phyloP scores from a whole-genome alignment of 2,113 vertebrate species.

The Archocentrus centrarchus region DNA sequence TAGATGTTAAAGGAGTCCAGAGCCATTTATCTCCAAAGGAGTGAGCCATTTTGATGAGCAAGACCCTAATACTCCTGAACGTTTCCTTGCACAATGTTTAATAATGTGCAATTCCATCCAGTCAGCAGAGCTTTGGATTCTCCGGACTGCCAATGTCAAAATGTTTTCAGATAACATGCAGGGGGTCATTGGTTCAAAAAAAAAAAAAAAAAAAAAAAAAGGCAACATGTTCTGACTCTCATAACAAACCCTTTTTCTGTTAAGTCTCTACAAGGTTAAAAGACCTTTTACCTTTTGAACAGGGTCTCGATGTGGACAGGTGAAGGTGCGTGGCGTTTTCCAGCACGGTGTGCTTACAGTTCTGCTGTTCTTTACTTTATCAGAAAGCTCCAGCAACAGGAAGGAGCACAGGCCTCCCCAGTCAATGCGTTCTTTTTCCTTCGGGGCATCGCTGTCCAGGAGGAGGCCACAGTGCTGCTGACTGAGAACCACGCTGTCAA shows the following conservation, averaged over 20 bases:
- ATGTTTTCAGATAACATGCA: conserved; percentile 40
- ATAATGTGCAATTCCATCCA: conserved; percentile 57
- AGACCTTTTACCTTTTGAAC: conserved; percentile 80
- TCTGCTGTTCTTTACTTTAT: conserved; percentile 80
- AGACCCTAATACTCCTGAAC: conserved; percentile 55
- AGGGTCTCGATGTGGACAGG: conserved; percentile 81
- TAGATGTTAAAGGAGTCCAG: conserved; percentile 65
- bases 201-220: accelerated
- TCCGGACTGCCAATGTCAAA: conserved; percentile 43
- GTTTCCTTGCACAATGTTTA: conserved; percentile 62
- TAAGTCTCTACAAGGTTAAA: not conserved
- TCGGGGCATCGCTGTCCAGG: conserved; percentile 80
- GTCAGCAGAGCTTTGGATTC: conserved; percentile 63
- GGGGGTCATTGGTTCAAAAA: conserved; percentile 15
- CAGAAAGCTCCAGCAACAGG: conserved; percentile 81
- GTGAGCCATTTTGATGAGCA: conserved; percentile 71
- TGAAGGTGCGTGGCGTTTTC: conserved; percentile 79
- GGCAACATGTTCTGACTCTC: not conserved
- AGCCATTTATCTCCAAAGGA: conserved; percentile 70
- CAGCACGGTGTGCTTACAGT: conserved; percentile 74
- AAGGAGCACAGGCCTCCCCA: conserved; percentile 86
- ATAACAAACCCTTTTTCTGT: not conserved
- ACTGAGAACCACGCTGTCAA: conserved; percentile 81
- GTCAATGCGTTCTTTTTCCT: conserved; percentile 78
- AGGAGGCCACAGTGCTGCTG: conserved; percentile 79